A percentile compares a stretch with the other conserved stretches of the same genome.
Conservation (phyloP, 2,888 invertebrate genomes). For the Automeris io region DNA sequence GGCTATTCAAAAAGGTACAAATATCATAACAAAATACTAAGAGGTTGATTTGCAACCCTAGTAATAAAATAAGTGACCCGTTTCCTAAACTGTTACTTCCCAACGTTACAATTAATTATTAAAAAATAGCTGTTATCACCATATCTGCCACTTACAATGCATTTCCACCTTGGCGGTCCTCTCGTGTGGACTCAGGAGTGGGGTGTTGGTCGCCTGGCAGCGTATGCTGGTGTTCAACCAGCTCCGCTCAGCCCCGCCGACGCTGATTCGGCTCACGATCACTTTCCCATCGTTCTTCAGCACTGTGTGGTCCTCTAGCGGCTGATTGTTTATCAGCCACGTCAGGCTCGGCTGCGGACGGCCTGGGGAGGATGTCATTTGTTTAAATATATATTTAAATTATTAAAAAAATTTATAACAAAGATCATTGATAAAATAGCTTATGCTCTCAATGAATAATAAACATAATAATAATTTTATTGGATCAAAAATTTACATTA, state of each 20-base stretch:
- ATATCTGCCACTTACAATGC: conserved; percentile 85
- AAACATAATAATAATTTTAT: no score
- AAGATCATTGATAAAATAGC: no score
- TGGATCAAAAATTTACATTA: no score
- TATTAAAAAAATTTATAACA: no score
- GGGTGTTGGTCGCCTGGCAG: conserved; percentile 91
- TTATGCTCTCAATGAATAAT: no score
- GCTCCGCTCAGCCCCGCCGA: conserved; percentile 83
- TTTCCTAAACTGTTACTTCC: no score
- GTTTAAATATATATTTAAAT: conserved; percentile 5
- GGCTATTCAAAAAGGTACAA: no score
- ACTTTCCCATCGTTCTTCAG: conserved; percentile 81
- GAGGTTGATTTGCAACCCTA: no score
- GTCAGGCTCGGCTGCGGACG: conserved; percentile 87
- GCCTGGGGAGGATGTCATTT: conserved; percentile 67
- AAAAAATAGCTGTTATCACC: no score
- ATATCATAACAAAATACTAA: no score
- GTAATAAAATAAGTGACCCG: no score
- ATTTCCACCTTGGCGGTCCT: conserved; percentile 88
- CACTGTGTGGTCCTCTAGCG: conserved; percentile 81
- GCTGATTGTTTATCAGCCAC: conserved; percentile 87
- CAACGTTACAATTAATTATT: no score
- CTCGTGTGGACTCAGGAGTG: conserved; percentile 86
- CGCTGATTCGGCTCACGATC: conserved; percentile 85
- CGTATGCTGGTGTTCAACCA: conserved; percentile 89